Evolutionary conservation across 2,113 vertebrate genomes (phyloP).

Genomic region (Corvus moneduloides): DNA sequence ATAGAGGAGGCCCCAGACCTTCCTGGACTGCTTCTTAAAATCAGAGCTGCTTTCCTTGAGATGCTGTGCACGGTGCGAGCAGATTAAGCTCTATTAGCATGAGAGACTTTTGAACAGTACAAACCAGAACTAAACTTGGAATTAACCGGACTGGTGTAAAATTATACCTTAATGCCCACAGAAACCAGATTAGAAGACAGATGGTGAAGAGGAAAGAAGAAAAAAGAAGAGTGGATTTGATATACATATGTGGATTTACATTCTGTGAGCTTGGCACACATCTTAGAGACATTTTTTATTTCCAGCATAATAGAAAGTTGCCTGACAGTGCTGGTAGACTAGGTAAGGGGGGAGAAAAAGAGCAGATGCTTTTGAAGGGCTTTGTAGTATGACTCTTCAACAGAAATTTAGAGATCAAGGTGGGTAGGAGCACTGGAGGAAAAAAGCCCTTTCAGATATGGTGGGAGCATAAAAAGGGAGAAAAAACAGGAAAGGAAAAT

Average conservation of each 20-base stretch:
- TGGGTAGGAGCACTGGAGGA: neutral
- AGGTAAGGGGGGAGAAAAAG: slow-evolving; percentile 6
- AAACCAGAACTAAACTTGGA: slow-evolving; percentile 12
- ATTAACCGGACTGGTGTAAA: slow-evolving; percentile 28
- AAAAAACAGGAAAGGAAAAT: slow-evolving; percentile 15
- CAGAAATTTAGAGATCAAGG: slow-evolving; percentile 52
- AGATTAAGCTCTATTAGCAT: slow-evolving; percentile 18
- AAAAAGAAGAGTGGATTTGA: slow-evolving; percentile 33
- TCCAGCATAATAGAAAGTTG: slow-evolving; percentile 48
- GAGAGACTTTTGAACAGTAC: neutral
- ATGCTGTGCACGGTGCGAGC: neutral
- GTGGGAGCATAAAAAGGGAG: neutral
- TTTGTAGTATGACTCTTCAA: slow-evolving; percentile 1
- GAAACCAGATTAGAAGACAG: slow-evolving; percentile 56
- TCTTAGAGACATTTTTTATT: slow-evolving; percentile 44
- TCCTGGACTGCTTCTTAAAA: neutral
- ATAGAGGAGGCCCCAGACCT: neutral
- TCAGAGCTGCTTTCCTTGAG: neutral
- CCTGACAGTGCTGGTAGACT: slow-evolving; percentile 26
- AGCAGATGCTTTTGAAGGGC: slow-evolving; percentile 43
- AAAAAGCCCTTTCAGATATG: slow-evolving; percentile 13
- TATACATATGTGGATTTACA: slow-evolving; percentile 56
- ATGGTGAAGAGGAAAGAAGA: slow-evolving; percentile 34
- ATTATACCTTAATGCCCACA: slow-evolving; percentile 44
- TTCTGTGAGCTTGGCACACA: slow-evolving; percentile 54